phyloP scores from a whole-genome alignment of 2,113 vertebrate genomes.

The Recurvirostra avosetta region DNA sequence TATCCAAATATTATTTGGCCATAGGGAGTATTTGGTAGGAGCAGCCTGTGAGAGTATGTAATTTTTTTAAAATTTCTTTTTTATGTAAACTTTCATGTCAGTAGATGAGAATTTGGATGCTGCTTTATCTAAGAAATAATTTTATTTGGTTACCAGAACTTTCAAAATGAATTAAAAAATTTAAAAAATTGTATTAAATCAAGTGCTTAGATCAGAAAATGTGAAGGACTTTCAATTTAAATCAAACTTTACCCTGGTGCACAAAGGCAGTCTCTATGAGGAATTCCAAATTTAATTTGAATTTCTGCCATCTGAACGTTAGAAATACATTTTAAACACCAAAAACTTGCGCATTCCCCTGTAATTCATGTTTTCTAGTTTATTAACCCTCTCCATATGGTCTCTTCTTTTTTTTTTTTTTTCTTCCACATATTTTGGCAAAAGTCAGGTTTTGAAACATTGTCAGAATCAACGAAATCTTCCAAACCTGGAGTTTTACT shows the following conservation, averaged over 20 bases:
- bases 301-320: neutral
- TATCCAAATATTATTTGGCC: neutral
- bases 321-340: neutral
- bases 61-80: neutral
- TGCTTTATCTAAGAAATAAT: neutral
- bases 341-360: fast-evolving
- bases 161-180: neutral
- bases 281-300: neutral
- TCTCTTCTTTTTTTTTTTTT: neutral
- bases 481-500: neutral
- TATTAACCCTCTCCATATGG: neutral
- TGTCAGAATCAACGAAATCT: neutral
- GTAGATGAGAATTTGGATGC: neutral
- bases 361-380: neutral
- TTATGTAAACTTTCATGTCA: neutral
- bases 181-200: neutral
- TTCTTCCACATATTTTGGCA: neutral
- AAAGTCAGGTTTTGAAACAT: neutral
- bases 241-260: neutral
- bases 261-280: neutral
- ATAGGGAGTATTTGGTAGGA: neutral
- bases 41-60: neutral
- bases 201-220: neutral
- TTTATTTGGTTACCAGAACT: neutral
- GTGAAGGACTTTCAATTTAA: neutral